These are phyloP conservation scores for Nematolebias whitei DNA, from an alignment of 2,113 vertebrate genomes.

Conservation along the genomic window DNA sequence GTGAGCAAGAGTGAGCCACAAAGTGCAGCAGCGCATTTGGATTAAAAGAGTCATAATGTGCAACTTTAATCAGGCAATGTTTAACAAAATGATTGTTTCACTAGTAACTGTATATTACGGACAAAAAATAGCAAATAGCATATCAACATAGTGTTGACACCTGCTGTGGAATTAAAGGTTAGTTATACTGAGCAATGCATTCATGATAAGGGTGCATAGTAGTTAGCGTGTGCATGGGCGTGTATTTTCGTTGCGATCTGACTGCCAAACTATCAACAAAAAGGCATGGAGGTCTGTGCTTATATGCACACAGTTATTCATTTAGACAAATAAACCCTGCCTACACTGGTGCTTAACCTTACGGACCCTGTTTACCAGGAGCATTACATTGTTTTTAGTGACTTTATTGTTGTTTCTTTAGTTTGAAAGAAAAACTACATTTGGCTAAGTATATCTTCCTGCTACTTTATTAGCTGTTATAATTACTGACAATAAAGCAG, in stretches of 20 bases:
- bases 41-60: neutral
- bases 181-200: neutral
- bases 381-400: constrained; percentile 7
- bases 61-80: neutral
- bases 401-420: constrained; percentile 58
- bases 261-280: constrained; percentile 30
- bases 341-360: neutral
- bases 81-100: neutral
- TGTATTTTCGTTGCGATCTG: constrained; percentile 12
- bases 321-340: neutral
- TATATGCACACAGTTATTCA: neutral
- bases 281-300: constrained; percentile 3
- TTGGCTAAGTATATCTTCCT: constrained; percentile 49
- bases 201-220: constrained; percentile 1
- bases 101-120: neutral
- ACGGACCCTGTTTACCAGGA: constrained; percentile 1
- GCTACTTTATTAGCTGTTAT: constrained; percentile 56
- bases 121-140: neutral
- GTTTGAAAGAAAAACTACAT: constrained; percentile 69
- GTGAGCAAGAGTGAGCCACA: too few relatives aligned
- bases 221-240: constrained; percentile 4
- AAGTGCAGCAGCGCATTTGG: too few relatives aligned
- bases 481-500: constrained; percentile 52
- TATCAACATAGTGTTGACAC: neutral
- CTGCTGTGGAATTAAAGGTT: neutral